These are phyloP conservation scores for Babylonia areolata DNA, from an alignment of 1,140 invertebrate genomes.

Conservation along the genomic window DNA sequence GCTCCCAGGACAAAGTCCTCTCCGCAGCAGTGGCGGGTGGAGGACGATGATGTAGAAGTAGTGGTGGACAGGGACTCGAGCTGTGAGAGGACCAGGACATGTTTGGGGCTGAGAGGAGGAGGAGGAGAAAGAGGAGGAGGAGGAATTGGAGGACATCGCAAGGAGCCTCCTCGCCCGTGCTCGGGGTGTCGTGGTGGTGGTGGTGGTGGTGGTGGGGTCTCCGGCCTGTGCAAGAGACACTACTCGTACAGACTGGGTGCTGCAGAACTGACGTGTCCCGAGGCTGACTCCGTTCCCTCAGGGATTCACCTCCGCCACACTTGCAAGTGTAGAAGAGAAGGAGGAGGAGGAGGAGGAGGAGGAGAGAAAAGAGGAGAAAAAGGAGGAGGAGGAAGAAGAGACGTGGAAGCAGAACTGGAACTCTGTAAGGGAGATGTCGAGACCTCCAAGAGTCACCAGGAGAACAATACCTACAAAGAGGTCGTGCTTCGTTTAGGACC, in stretches of 20 bases:
- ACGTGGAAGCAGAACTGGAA: too few relatives aligned
- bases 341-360: not conserved
- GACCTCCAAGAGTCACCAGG: too few relatives aligned
- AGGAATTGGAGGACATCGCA: not conserved
- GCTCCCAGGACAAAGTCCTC: too few relatives aligned
- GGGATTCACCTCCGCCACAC: not conserved
- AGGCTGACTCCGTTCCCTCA: not conserved
- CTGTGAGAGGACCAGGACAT: not conserved
- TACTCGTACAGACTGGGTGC: not conserved
- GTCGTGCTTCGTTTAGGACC: not conserved
- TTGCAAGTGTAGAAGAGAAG: not conserved
- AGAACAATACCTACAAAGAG: not conserved
- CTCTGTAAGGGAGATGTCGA: too few relatives aligned
- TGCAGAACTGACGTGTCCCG: not conserved
- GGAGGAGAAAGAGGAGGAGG: not conserved
- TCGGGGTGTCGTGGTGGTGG: not conserved
- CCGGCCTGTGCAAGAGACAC: not conserved
- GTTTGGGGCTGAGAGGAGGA: too few relatives aligned
- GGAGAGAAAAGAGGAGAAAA: not conserved
- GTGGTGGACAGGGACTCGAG: not conserved
- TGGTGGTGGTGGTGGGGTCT: not conserved
- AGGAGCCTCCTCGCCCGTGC: not conserved
- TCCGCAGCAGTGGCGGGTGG: not conserved
- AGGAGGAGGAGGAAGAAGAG: too few relatives aligned
- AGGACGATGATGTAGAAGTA: not conserved